A percentile compares a stretch with the other conserved stretches of the same genome.
Conservation (phyloP, 2,888 invertebrate genomes). For the Penaeus monodon region DNA sequence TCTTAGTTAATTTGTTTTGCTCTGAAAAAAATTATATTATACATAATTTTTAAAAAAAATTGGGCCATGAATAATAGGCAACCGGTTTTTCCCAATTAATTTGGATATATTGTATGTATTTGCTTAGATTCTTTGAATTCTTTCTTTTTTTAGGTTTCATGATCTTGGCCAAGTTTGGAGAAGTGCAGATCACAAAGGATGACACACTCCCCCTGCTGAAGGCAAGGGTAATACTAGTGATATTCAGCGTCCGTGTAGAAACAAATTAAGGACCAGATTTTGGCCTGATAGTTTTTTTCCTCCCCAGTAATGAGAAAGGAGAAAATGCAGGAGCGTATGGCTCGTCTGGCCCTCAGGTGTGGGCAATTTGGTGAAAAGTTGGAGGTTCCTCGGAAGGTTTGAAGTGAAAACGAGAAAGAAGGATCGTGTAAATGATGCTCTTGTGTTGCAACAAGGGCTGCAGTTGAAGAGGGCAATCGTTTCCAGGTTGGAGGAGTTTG, state of each 20-base stretch:
- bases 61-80: not conserved
- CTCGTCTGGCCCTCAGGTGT: constrained; percentile 88
- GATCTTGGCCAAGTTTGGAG: constrained; percentile 84
- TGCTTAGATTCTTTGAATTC: too few species aligned
- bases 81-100: not conserved
- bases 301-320: constrained; percentile 98
- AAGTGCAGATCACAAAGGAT: constrained; percentile 94
- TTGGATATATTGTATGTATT: not conserved
- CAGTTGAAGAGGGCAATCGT: constrained; percentile 97
- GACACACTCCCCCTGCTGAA: constrained; percentile 89
- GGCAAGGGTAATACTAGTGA: constrained; percentile 88
- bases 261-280: constrained; percentile 90
- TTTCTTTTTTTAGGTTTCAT: constrained; percentile 48
- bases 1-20: too few species aligned
- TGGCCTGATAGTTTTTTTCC: constrained; percentile 83
- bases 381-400: constrained; percentile 74
- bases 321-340: constrained; percentile 91
- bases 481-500: constrained; percentile 95
- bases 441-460: constrained; percentile 94
- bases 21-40: too few species aligned
- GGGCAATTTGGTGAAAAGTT: constrained; percentile 74
- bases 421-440: constrained; percentile 93
- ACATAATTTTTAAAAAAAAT: too few species aligned
- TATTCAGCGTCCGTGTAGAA: constrained; percentile 84
- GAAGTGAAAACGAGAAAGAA: constrained; percentile 98